phyloP scores from a whole-genome alignment of 2,113 vertebrate species.

The Seriola rivoliana region DNA sequence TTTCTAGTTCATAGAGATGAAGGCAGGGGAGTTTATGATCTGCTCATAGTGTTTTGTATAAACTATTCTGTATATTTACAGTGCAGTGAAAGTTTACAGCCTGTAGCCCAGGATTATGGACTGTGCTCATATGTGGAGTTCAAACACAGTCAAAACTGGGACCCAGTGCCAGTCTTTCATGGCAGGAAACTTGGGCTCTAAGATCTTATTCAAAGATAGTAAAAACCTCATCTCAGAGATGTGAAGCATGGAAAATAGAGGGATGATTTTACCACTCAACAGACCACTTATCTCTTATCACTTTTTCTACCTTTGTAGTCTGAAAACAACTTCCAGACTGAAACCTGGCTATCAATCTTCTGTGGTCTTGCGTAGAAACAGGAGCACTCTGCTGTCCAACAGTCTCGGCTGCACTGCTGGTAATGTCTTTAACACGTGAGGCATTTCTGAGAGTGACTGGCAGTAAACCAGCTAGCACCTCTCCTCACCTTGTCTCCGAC shows the following conservation, averaged over 20 bases:
- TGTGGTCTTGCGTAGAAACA: slow-evolving; percentile 24
- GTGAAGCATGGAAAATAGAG: slow-evolving; percentile 26
- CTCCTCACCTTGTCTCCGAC: slow-evolving; percentile 66
- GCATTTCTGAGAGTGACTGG: slow-evolving; percentile 54
- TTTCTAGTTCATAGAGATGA: slow-evolving; percentile 36
- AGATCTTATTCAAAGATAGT: slow-evolving; percentile 36
- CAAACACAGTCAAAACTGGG: slow-evolving; percentile 27
- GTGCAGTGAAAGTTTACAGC: slow-evolving; percentile 56
- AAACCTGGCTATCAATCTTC: slow-evolving; percentile 26
- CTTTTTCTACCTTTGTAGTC: slow-evolving; percentile 48
- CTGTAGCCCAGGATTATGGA: slow-evolving; percentile 26
- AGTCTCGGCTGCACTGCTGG: slow-evolving; percentile 14
- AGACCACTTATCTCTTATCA: slow-evolving; percentile 41
- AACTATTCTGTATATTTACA: slow-evolving; percentile 66
- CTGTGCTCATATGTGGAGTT: slow-evolving; percentile 45
- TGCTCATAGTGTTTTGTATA: slow-evolving; percentile 45
- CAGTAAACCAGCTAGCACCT: slow-evolving; percentile 61
- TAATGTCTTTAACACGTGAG: slow-evolving; percentile 76
- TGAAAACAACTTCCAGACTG: slow-evolving; percentile 52
- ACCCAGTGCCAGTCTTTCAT: slow-evolving; percentile 37
- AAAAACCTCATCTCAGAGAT: slow-evolving; percentile 20
- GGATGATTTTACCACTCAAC: slow-evolving; percentile 35
- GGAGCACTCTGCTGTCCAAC: slow-evolving; percentile 47
- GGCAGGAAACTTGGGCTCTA: background rate
- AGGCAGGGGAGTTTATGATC: slow-evolving; percentile 30